Evolutionary conservation across 2,113 vertebrate genomes (phyloP).

Genomic region (Natator depressus): DNA sequence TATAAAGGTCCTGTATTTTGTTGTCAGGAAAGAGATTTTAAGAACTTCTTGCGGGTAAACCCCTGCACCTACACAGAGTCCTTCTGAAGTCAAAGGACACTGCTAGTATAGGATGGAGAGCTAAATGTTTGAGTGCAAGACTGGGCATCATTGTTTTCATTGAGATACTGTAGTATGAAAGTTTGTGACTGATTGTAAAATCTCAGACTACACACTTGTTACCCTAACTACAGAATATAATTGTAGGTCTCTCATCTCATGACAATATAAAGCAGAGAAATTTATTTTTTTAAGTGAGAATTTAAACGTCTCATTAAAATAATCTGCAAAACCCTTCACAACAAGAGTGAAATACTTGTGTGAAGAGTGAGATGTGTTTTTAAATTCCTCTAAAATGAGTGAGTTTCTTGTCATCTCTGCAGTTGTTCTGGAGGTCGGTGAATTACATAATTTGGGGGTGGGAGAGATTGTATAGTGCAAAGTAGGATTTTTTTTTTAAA

Average conservation of each 20-base stretch:
- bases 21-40: background rate
- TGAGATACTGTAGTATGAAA: background rate
- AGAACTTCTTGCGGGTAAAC: background rate
- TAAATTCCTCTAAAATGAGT: background rate
- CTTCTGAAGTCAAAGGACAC: background rate
- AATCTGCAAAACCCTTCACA: background rate
- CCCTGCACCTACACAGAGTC: background rate
- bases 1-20: background rate
- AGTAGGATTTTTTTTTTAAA: background rate
- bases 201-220: background rate
- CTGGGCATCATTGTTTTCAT: too few species aligned
- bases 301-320: background rate
- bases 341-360: background rate
- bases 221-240: background rate
- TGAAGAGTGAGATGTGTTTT: background rate
- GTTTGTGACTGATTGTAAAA: accelerated
- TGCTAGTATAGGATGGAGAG: background rate
- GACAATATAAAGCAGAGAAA: background rate
- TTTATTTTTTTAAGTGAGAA: background rate
- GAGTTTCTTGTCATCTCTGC: background rate
- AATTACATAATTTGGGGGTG: background rate
- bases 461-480: background rate
- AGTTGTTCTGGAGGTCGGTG: background rate
- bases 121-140: background rate
- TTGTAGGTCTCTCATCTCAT: background rate